Base-by-base conservation (phyloP, 2,113 vertebrate species). In the Oryzias curvinotus region DNA sequence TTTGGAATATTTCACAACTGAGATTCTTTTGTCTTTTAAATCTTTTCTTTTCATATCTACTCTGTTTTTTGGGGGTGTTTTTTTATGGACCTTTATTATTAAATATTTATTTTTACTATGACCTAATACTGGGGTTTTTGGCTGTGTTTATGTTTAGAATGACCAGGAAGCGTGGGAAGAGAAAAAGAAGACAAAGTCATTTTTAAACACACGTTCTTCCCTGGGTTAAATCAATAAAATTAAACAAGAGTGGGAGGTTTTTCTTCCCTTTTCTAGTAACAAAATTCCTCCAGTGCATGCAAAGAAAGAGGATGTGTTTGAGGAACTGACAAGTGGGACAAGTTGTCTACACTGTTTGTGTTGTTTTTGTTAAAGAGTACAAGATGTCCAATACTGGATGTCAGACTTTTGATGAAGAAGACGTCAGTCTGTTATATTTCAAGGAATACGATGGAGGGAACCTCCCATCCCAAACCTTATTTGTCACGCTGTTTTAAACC, bases 271-370 rank as follows among this genome's bases (percentile, higher is more conserved):
- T 74, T 60, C 57, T 55, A 61, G 69, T 77, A 51, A 49, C 25
- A 70, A 75, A 78, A 59, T 47, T 68, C 65, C 77, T 65, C 47
- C 43, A 28, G 14, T 13, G 26, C 30, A 15, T 46, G 18, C 23
- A 52, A 66, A 57, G 21, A 86, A 80, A 54, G 23, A 18, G 82
- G 84, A 83, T 83, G 64, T 85, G 82, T 82, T 68, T 41, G 58
- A 75, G 80, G 65, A 78, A 86, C 58, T 18, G 66, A 69, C 51
- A 80, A 73, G 52, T 74, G 68, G 67, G 73, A 79, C 74, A 66
- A 6, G n/a, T 17, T 25, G 55, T 75, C 52, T 12, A 10, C 59
- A 21, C 44, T 6, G 15, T 7, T 48, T 10, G n/a, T 48, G 7
- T 12, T 48, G 6, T 48, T 48, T 48, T 52, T 47, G 2, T 52